Evolutionary conservation across 64 coral and sea anemone species (phyloP).

Genomic region (Montipora efflorescens): DNA sequence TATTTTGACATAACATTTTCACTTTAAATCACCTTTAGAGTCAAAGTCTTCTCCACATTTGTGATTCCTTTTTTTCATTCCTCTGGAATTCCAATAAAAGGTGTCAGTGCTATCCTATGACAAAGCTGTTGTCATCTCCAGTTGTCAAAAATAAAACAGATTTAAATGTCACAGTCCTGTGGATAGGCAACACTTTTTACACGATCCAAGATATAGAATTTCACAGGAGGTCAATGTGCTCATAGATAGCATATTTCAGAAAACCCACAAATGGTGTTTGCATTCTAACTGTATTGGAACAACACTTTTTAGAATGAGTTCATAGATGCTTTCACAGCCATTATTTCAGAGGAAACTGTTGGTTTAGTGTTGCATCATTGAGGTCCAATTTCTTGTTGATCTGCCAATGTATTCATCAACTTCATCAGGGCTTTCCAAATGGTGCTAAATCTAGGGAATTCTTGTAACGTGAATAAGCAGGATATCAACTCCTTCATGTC

Average conservation of each 20-base stretch:
- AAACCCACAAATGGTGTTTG: neutral
- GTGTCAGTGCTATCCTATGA: neutral
- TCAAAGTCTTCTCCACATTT: neutral
- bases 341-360: neutral
- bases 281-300: neutral
- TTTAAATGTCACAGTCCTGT: neutral
- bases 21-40: neutral
- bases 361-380: neutral
- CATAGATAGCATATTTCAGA: slow-evolving; percentile 41
- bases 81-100: slow-evolving; percentile 14
- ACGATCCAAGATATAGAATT: neutral
- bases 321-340: neutral
- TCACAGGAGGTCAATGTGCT: neutral
- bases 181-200: neutral
- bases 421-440: slow-evolving; percentile 29
- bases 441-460: slow-evolving; percentile 46
- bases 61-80: neutral
- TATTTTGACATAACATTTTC: neutral
- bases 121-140: slow-evolving; percentile 18
- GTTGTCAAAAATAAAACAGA: neutral
- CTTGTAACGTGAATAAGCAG: slow-evolving; percentile 2
- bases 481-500: slow-evolving; percentile 46
- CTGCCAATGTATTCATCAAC: slow-evolving; percentile 41
- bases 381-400: neutral
- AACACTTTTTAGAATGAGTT: neutral